Evolutionary conservation across 2,113 vertebrate species (phyloP), one percentile per base, ranked within the genome.

Genomic region (Phodopus roborovskii): DNA sequence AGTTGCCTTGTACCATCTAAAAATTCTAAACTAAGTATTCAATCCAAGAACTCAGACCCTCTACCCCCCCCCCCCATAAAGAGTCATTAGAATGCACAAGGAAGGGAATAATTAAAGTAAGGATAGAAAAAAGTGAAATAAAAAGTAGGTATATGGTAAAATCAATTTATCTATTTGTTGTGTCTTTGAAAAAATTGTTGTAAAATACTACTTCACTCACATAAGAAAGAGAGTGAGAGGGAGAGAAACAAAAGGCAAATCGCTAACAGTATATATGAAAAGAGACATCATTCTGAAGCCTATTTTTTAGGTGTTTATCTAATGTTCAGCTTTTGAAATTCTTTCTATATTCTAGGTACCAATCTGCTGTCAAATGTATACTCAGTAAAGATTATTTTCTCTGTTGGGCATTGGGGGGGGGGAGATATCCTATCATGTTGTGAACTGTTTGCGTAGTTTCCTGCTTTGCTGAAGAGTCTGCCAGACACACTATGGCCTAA

Each of bases 21-120:
- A 77, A 48, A 50, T 48, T 50, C 48, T 78, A 45, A 12, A 26
- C 75, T 33, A 50, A 50, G 15, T 50, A 78, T 78, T 50, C 48
- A 33, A 50, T 16, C 11, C 22, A 78, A 30, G 15, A 78, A 78
- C 26, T 12, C 22, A 45, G 6, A 26, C 11, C 22, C 22, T 24
- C 24, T 22, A 9, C 62, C 24, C 16, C 5, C 1, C 6, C 9
- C n/a, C n/a, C n/a, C n/a, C n/a, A 42, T 13, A 48, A 5, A 3
- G 20, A 78, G 17, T 78, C 75, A 33, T 26, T 50, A 78, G 75
- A 50, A 19, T 15, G 75, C 75, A 50, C 45, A 50, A 33, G 24
- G 75, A 78, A 50, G 15, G 26, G 15, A 50, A 50, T 50, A 50
- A 33, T 78, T 30, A 22, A 78, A 50, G 13, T 78, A 50, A 50